Evolutionary conservation across 1,140 invertebrate genomes (phyloP).

Genomic region (Melitaea cinxia): DNA sequence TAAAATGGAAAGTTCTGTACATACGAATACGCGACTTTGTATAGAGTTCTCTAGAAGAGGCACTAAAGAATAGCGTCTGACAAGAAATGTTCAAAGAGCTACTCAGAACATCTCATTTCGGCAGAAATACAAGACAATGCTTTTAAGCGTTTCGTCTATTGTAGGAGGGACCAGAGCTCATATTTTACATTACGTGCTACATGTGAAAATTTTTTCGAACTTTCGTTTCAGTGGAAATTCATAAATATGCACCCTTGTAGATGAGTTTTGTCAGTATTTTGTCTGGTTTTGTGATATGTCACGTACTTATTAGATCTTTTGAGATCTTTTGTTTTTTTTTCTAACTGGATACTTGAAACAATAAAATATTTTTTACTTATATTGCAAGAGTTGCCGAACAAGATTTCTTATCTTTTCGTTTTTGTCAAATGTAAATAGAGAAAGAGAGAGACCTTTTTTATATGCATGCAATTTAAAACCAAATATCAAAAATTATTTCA

Average conservation of each 20-base stretch:
- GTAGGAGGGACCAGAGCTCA: constrained; percentile 44
- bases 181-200: constrained; percentile 43
- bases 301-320: constrained; percentile 32
- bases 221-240: constrained; percentile 37
- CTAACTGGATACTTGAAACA: too few species aligned
- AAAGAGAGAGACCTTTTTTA: too few species aligned
- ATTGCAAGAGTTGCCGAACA: too few species aligned
- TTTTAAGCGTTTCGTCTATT: constrained; percentile 69
- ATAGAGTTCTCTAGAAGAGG: constrained; percentile 27
- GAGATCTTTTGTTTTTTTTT: constrained; percentile 15
- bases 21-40: constrained; percentile 21
- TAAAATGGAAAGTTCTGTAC: constrained; percentile 21
- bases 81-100: constrained; percentile 58
- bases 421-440: too few species aligned
- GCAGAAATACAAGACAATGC: constrained; percentile 74
- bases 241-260: constrained; percentile 46
- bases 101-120: constrained; percentile 62
- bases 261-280: constrained; percentile 37
- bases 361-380: too few species aligned
- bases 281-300: constrained; percentile 34
- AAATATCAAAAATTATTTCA: constrained; percentile 11
- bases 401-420: too few species aligned
- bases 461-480: neutral
- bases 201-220: constrained; percentile 44
- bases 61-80: constrained; percentile 48